Percentiles rank a stretch among this genome's conserved stretches.
Conservation (phyloP, 2,888 invertebrate species). For the Apeira syringaria region DNA sequence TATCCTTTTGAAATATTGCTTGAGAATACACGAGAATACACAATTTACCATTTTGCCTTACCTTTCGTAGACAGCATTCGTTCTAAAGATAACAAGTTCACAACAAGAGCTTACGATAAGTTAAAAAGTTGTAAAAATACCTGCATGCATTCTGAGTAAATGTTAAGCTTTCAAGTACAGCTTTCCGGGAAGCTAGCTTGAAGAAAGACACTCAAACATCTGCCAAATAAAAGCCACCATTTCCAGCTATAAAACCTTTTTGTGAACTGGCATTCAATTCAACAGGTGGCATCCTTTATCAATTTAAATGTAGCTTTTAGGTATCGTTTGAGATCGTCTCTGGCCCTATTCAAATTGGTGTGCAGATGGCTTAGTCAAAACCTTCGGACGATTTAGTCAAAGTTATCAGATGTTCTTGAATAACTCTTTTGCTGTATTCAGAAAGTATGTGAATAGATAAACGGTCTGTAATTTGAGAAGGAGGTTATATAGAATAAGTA, state of each 20-base stretch:
- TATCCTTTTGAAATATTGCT: neutral
- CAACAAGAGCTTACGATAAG: too few relatives aligned
- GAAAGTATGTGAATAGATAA: slow-evolving; percentile 4
- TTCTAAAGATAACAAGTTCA: too few relatives aligned
- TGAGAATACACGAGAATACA: slow-evolving; percentile 15
- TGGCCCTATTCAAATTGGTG: slow-evolving; percentile 31
- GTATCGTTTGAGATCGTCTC: slow-evolving; percentile 38
- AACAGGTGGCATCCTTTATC: slow-evolving; percentile 77
- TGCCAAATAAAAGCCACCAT: slow-evolving; percentile 53
- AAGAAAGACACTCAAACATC: slow-evolving; percentile 49
- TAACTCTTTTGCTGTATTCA: slow-evolving; percentile 13
- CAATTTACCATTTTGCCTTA: too few relatives aligned
- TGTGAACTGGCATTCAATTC: slow-evolving; percentile 56
- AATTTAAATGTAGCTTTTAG: slow-evolving; percentile 68
- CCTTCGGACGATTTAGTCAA: slow-evolving; percentile 24
- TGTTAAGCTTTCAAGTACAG: slow-evolving; percentile 48
- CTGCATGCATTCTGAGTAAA: slow-evolving; percentile 44
- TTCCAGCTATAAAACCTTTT: slow-evolving; percentile 74
- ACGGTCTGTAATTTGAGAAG: neutral
- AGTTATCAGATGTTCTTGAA: slow-evolving; percentile 29
- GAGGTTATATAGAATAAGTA: too few relatives aligned
- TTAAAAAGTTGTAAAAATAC: too few relatives aligned
- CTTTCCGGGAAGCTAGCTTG: slow-evolving; percentile 36
- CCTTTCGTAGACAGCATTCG: too few relatives aligned
- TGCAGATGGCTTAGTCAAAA: slow-evolving; percentile 28